phyloP scores from a whole-genome alignment of 2,888 invertebrate genomes.

The Stenodema calcarata region DNA sequence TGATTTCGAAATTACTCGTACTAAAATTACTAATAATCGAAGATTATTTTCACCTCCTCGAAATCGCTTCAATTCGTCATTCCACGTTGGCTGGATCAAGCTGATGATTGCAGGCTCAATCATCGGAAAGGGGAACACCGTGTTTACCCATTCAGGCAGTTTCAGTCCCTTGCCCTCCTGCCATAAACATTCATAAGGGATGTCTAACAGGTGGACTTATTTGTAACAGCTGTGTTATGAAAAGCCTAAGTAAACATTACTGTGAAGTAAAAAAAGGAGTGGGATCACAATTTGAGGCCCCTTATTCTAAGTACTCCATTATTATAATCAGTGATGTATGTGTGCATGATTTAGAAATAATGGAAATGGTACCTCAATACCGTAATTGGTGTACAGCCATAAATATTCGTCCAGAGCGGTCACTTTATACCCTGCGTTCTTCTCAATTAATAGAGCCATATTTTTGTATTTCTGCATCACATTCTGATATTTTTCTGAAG shows the following conservation, averaged over 20 bases:
- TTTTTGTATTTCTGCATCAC: background rate
- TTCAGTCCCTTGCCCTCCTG: background rate
- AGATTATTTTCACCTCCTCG: slow-evolving; percentile 24
- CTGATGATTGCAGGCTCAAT: background rate
- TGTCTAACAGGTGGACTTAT: background rate
- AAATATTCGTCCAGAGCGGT: background rate
- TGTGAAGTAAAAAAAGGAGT: too few species aligned
- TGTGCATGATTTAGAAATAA: background rate
- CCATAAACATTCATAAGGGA: background rate
- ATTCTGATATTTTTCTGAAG: background rate
- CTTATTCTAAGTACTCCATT: too few species aligned
- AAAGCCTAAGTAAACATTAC: background rate
- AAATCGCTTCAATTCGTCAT: slow-evolving; percentile 11
- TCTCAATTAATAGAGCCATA: background rate
- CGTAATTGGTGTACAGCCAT: background rate
- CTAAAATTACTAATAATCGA: background rate
- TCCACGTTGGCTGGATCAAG: slow-evolving; percentile 6
- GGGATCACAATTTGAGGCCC: too few species aligned
- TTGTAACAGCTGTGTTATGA: background rate
- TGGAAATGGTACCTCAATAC: background rate
- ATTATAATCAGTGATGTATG: too few species aligned
- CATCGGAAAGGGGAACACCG: background rate
- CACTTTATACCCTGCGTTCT: background rate
- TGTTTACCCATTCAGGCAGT: slow-evolving; percentile 23
- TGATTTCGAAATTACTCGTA: background rate